Evolutionary conservation across 2,797 vertebrate genomes (phyloP), one percentile per base, ranked within the genome.

Genomic region (Sparus aurata): DNA sequence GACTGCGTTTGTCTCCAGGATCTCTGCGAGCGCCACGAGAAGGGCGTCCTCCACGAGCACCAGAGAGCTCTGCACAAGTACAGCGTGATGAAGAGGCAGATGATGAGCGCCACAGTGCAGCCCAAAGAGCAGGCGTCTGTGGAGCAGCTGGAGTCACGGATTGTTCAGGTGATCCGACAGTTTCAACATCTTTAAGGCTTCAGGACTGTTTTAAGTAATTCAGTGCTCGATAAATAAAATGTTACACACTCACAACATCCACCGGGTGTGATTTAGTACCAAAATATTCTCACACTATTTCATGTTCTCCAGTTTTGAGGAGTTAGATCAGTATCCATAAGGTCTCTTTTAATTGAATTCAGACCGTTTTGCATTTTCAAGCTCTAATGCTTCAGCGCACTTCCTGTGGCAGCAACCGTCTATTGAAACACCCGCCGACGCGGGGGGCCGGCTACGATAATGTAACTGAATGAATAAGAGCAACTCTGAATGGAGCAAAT

Each of bases 11-110:
- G 38, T 43, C 30, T 53, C 6, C 34, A 99, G 98, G 98, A 99
- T 85, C 94, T 99, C 84, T 99, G 98, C 6, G 98, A 99, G 88
- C 95, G 98, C n/a, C 98, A 99, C 0, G 98, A 99, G 94, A 99
- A 97, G 87, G 98, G 98, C 0, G 96, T 99, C 0, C 92, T 99
- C 66, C 98, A 99, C 45, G 98, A 97, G 88, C 98, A 99, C 90
- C 98, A 99, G 95, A 94, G 96, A 43, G 98, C 97, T 0, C 91
- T 99, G 93, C 97, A 98, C 92, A 99, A 97, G 88, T 98, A 99
- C 86, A 93, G 97, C 22, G 78, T 98, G 93, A 98, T 99, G 98
- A 99, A 97, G 96, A 95, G 94, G 95, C 98, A 99, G 95, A 97
- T 97, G 96, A 95, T 97, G 96, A 97, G 95, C 8, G 95, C 97